Base-by-base conservation (phyloP, 2,888 invertebrate species). In the Drosophila mulleri region DNA sequence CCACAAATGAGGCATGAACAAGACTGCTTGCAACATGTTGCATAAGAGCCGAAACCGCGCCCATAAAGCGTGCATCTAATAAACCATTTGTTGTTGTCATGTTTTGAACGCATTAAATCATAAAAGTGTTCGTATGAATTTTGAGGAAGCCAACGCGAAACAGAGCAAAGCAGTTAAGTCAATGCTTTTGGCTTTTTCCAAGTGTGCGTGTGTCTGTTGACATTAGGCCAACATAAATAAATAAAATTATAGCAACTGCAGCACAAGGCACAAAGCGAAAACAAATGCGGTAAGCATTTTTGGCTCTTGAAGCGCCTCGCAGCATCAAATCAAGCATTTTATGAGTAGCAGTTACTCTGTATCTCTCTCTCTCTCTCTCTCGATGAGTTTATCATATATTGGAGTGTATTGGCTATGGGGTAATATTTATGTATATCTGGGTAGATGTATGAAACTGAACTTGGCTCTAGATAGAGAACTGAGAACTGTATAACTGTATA, bases 171-270 rank as follows among this genome's bases (percentile, higher is more conserved):
- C 56, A 52, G 65, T 85, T 66, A 76, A 59, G 53, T 56, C 78
- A 83, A 88, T 81, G 71, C 72, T 68, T 71, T 71, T 67, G 84
- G 0, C 42, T 53, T 42, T 52, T 41, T 20, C 37, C n/a, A 39
- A 68, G 67, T 74, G 63, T 64, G 39, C 68, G 67, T 78, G 61
- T 88, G 67, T 69, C 58, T 68, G 70, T 67, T 72, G 76, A 80
- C 87, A 83, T 86, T 81, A 72, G 80, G 64, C 69, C 59, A 84
- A 71, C 79, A 85, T 72, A 77, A 89, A 82, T 65, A 71, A 73
- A 81, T 70, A 83, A 81, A 81, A 64, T 50, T 26, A 37, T 29
- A 37, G 59, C 50, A 7, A 16, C 18, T 56, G 56, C 18, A 42
- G 57, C 32, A 57, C 32, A 29, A 29, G 29, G 44, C 32, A 57